phyloP scores from a whole-genome alignment of 1,140 invertebrate genomes.

The Drosophila novamexicana region DNA sequence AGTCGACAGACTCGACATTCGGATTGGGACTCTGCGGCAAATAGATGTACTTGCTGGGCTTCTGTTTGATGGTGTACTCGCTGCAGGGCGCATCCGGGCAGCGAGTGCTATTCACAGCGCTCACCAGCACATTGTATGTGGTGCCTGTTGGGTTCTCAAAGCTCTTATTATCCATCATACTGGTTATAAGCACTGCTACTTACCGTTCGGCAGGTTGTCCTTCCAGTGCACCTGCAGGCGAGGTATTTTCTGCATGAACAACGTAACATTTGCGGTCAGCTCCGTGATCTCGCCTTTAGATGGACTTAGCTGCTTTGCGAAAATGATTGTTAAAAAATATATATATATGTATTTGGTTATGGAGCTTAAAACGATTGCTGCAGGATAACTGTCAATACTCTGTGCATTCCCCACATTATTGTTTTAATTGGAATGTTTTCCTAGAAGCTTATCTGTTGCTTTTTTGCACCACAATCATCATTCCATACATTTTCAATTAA shows the following conservation, averaged over 20 bases:
- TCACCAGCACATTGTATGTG: conserved; percentile 73
- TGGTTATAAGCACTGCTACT: neutral
- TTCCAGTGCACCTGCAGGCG: conserved; percentile 68
- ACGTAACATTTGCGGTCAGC: conserved; percentile 59
- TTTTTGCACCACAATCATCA: too few relatives aligned
- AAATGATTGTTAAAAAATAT: neutral
- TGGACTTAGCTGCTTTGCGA: neutral
- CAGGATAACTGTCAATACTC: too few relatives aligned
- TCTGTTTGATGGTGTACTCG: conserved; percentile 68
- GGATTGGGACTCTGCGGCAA: conserved; percentile 65
- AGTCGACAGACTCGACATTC: conserved; percentile 67
- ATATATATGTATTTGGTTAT: too few relatives aligned
- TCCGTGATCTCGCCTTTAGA: conserved; percentile 48
- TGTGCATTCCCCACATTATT: too few relatives aligned
- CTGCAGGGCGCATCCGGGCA: conserved; percentile 74
- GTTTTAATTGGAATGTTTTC: too few relatives aligned
- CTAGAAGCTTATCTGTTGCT: too few relatives aligned
- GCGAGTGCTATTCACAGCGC: conserved; percentile 63
- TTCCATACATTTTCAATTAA: too few relatives aligned
- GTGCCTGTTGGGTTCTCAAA: conserved; percentile 46
- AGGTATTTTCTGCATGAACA: conserved; percentile 67
- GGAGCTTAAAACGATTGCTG: too few relatives aligned
- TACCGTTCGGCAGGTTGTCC: conserved; percentile 74
- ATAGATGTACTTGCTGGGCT: conserved; percentile 43
- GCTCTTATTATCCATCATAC: neutral